These are phyloP conservation scores for Pipra filicauda DNA, from an alignment of 2,113 vertebrate genomes.

Conservation along the genomic window DNA sequence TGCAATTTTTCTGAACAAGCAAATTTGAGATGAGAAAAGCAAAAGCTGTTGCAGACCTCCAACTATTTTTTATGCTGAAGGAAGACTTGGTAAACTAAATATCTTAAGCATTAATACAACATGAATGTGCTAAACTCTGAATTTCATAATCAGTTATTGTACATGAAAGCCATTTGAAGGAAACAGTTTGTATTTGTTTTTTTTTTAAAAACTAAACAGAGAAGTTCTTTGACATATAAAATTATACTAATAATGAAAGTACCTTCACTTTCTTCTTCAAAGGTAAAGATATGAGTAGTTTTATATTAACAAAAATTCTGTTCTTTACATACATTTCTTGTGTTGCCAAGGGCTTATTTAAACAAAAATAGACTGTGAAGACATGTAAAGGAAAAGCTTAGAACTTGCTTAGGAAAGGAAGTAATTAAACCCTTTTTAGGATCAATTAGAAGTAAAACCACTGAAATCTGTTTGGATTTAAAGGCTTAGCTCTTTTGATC, in stretches of 20 bases:
- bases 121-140: background rate
- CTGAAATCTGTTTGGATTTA: conserved; percentile 24
- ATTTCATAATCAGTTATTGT: background rate
- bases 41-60: background rate
- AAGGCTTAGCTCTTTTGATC: conserved; percentile 1
- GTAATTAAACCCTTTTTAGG: conserved; percentile 23
- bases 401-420: background rate
- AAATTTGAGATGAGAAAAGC: background rate
- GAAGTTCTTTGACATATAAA: background rate
- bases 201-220: background rate
- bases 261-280: background rate
- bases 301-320: background rate
- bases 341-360: background rate
- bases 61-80: background rate
- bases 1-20: background rate
- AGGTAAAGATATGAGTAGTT: background rate
- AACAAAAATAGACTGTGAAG: background rate
- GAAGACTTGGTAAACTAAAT: background rate
- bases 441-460: conserved; percentile 5
- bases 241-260: background rate
- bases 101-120: background rate
- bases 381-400: background rate
- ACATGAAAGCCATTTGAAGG: background rate
- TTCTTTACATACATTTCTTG: background rate
- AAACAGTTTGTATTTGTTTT: background rate